phyloP scores from a whole-genome alignment of 1,140 invertebrate species.

The Diorhabda sublineata region DNA sequence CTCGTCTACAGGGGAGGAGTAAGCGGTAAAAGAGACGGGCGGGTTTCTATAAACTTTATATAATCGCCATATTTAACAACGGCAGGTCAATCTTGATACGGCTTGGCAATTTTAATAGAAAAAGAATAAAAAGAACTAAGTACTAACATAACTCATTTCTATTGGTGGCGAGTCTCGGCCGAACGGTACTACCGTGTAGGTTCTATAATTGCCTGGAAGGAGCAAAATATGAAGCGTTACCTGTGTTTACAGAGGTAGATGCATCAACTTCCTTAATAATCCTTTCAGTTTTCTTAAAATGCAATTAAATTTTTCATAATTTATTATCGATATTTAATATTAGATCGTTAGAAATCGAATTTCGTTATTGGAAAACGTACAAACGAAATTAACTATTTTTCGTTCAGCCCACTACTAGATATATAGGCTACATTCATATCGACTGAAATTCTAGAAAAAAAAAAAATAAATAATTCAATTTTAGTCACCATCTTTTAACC shows the following conservation, averaged over 20 bases:
- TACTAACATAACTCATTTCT: slow-evolving; percentile 19
- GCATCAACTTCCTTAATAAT: slow-evolving; percentile 18
- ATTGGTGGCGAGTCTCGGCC: slow-evolving; percentile 5
- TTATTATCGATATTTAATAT: too few relatives aligned
- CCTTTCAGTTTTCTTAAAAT: slow-evolving; percentile 4
- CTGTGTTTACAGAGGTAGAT: slow-evolving; percentile 16
- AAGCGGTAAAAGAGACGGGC: not conserved
- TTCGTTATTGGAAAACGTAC: too few relatives aligned
- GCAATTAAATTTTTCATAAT: not conserved
- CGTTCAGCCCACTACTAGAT: too few relatives aligned
- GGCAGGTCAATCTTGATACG: slow-evolving; percentile 18
- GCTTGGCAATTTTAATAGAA: slow-evolving; percentile 15
- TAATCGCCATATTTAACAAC: slow-evolving; percentile 21
- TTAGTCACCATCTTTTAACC: too few relatives aligned
- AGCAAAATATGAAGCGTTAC: slow-evolving; percentile 19
- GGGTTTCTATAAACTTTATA: slow-evolving; percentile 17
- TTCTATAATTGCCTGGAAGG: not conserved
- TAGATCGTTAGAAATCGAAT: too few relatives aligned
- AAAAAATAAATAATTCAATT: too few relatives aligned
- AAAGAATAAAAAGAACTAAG: slow-evolving; percentile 18
- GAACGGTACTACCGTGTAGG: not conserved
- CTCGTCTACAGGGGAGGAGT: not conserved
- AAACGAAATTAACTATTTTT: too few relatives aligned
- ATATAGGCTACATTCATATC: too few relatives aligned
- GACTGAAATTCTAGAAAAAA: too few relatives aligned